A percentile compares a stretch with the other conserved stretches of the same genome.
These are phyloP conservation scores for Sturnira hondurensis DNA, from an alignment of 2,113 vertebrate species.

Conservation along the genomic window DNA sequence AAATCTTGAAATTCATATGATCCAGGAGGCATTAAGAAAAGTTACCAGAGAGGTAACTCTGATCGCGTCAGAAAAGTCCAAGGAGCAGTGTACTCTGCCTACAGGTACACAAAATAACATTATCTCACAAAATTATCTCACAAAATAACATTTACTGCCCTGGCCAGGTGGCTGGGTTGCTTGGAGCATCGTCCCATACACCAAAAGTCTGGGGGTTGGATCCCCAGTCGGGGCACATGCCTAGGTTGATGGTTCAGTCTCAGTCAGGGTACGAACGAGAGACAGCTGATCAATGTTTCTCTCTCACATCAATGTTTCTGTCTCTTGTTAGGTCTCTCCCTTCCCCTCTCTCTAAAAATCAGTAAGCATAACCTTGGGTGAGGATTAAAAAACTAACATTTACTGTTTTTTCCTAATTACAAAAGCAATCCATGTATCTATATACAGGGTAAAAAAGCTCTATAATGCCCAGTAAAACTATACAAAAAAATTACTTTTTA, in stretches of 20 bases:
- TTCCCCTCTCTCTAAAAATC: no score
- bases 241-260: no score
- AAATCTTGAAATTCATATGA: constrained; percentile 83
- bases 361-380: no score
- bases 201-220: no score
- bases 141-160: neutral
- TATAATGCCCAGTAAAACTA: neutral
- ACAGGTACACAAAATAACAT: constrained; percentile 69
- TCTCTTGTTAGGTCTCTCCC: no score
- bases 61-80: constrained; percentile 81
- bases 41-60: constrained; percentile 77
- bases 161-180: no score
- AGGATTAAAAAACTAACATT: neutral
- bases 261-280: no score
- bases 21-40: constrained; percentile 80
- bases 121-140: neutral
- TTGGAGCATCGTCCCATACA: no score
- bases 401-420: neutral
- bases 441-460: neutral
- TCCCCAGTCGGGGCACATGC: no score
- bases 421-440: neutral
- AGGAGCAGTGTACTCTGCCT: constrained; percentile 73
- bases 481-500: neutral
- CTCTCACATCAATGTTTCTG: no score
- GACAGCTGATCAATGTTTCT: no score